Base-by-base conservation (phyloP, 2,888 invertebrate genomes). In the Pachydiplax longipennis region DNA sequence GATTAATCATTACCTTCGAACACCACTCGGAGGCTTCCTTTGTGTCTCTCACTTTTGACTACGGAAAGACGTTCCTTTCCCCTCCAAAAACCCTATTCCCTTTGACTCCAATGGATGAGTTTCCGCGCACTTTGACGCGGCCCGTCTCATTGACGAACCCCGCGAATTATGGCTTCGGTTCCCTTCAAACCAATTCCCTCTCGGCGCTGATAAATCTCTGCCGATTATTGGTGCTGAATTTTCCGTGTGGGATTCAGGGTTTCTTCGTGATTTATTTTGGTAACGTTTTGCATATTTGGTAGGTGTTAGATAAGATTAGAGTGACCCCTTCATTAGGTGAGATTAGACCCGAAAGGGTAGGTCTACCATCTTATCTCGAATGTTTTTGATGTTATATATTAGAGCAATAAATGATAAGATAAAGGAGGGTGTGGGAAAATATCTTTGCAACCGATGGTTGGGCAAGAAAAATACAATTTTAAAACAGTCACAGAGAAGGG, bases 1-100 rank as follows among this genome's bases (percentile, higher is more conserved):
- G 91, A 92, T 92, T 92, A 92, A 91, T 92, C 92, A 92, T 91
- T 91, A 91, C 90, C 90, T 83, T 53, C 90, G 73, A 73, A 53
- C 37, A 61, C 83, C 83, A 31, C 61, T 35, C 5, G 53, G 53
- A 53, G 53, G 53, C 31, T 44, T 82, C 82, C 48, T 37, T 37
- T 15, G 18, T 44, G 37, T 58, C 83, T 48, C 87, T 61, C 61
- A 35, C 87, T 87, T 58, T 37, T 15, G 37, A 35, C 83, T 83
- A 15, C 80, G 10, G n/a, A 15, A 35, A 25, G 25, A 37, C 81
- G 22, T 81, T n/a, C 81, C 80, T 81, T 40, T n/a, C 2, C 48
- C n/a, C 37, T 22, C 37, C 37, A 35, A 35, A 37, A 87, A 87
- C 61, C 87, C 87, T 37, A 87, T 65, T 87, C 87, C 35, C 61